These are phyloP conservation scores for Galaxias olidus DNA, from an alignment of 2,797 vertebrate species.

Conservation along the genomic window DNA sequence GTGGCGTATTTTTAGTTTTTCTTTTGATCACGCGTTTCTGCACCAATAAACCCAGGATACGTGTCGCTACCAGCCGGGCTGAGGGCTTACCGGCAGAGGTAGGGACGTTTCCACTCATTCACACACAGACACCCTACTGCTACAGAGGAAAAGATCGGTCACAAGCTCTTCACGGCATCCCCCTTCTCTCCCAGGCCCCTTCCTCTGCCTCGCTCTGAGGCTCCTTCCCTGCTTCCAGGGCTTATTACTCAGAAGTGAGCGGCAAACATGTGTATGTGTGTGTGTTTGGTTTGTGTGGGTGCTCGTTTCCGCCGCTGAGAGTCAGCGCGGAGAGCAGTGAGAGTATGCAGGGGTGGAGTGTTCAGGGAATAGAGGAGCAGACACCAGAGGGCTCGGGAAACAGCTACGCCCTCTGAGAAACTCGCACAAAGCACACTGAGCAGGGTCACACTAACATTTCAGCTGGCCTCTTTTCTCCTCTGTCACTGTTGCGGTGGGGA, in stretches of 20 bases:
- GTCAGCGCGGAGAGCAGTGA: conserved; percentile 52
- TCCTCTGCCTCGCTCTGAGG: conserved; percentile 1
- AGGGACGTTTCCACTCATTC: conserved; percentile 50
- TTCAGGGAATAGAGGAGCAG: conserved; percentile 51
- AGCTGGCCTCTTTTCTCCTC: conserved; percentile 6
- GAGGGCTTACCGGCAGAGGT: conserved; percentile 55
- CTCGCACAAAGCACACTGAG: conserved; percentile 18
- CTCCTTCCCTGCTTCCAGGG: conserved; percentile 28
- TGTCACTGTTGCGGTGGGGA: conserved; percentile 3
- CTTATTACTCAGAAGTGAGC: conserved; percentile 36
- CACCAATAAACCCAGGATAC: conserved; percentile 39
- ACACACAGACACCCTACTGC: conserved; percentile 18
- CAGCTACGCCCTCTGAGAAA: conserved; percentile 53
- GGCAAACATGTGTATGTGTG: conserved; percentile 37
- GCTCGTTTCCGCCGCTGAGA: conserved; percentile 56
- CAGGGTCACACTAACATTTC: conserved; percentile 29
- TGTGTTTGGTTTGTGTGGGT: conserved; percentile 22
- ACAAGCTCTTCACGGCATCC: conserved; percentile 41
- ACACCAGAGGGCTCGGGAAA: conserved; percentile 36
- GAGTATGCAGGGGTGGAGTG: conserved; percentile 52
- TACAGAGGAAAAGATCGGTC: conserved; percentile 62
- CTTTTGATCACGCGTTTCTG: conserved; percentile 51
- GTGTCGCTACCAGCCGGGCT: conserved; percentile 45
- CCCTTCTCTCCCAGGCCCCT: conserved; percentile 22
- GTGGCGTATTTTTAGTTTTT: conserved; percentile 16